Evolutionary conservation across 1,140 invertebrate genomes (phyloP).

Genomic region (Augochlora pura): DNA sequence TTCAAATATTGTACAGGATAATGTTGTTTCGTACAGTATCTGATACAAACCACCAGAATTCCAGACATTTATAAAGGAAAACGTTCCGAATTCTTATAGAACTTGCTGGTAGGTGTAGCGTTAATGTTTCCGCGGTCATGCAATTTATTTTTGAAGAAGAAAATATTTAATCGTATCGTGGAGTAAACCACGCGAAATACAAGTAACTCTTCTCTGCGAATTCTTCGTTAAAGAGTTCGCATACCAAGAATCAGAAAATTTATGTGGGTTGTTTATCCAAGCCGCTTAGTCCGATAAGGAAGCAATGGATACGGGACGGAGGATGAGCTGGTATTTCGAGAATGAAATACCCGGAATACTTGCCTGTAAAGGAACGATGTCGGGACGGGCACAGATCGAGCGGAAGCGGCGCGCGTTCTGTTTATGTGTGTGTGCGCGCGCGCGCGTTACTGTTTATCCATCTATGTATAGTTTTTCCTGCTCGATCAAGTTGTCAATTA

Average conservation of each 20-base stretch:
- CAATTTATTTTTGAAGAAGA: no score
- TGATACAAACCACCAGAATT: no score
- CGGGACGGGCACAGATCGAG: background rate
- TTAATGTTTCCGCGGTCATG: no score
- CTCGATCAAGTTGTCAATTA: background rate
- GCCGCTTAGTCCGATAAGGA: background rate
- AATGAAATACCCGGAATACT: slow-evolving; percentile 27
- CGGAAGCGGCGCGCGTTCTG: background rate
- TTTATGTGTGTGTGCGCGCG: background rate
- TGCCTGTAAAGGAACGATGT: background rate
- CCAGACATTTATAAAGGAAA: no score
- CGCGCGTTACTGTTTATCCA: background rate
- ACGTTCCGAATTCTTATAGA: no score
- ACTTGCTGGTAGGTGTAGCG: no score
- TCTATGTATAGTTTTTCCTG: background rate
- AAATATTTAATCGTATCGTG: no score
- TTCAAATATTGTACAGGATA: no score
- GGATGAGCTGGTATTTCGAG: slow-evolving; percentile 13
- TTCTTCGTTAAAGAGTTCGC: background rate
- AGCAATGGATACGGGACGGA: background rate
- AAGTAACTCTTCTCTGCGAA: no score
- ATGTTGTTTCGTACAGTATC: no score
- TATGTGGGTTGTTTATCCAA: background rate
- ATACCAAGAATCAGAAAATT: background rate
- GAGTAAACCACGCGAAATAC: no score